Conservation (phyloP, 2,113 vertebrate genomes). For the Spilogale gracilis region DNA sequence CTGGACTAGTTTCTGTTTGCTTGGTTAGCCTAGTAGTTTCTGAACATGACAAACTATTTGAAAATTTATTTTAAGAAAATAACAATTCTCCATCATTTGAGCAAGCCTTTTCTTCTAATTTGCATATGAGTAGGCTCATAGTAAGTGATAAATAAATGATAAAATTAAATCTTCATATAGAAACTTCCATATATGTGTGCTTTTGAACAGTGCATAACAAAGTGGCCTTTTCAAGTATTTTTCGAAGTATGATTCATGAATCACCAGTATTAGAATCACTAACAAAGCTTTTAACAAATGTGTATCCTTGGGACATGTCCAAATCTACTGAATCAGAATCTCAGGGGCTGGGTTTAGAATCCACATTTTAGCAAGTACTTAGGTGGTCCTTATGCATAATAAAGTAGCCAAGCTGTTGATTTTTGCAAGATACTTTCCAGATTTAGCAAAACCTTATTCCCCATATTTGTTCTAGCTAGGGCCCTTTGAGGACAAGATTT, state of each 20-base stretch:
- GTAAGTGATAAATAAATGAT: neutral
- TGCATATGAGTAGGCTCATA: neutral
- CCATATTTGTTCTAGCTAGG: neutral
- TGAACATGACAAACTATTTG: neutral
- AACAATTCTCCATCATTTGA: neutral
- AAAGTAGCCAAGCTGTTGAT: neutral
- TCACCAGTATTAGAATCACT: neutral
- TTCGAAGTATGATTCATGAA: constrained; percentile 27
- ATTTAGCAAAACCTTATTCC: neutral
- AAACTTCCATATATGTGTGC: neutral
- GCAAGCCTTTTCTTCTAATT: neutral
- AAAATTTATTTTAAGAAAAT: neutral
- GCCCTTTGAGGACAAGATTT: neutral
- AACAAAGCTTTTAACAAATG: neutral
- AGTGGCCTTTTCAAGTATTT: neutral
- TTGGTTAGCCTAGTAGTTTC: neutral
- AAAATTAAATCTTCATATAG: neutral
- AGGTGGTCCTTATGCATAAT: neutral
- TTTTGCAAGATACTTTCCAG: neutral
- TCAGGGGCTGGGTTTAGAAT: neutral
- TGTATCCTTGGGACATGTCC: neutral
- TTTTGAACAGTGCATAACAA: neutral
- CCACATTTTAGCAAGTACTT: neutral
- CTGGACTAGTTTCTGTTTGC: neutral
- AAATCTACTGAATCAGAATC: neutral